A percentile compares a stretch with the other conserved stretches of the same genome.
These are phyloP conservation scores for Amazona finschi DNA, from an alignment of 2,797 vertebrate genomes.

Conservation along the genomic window DNA sequence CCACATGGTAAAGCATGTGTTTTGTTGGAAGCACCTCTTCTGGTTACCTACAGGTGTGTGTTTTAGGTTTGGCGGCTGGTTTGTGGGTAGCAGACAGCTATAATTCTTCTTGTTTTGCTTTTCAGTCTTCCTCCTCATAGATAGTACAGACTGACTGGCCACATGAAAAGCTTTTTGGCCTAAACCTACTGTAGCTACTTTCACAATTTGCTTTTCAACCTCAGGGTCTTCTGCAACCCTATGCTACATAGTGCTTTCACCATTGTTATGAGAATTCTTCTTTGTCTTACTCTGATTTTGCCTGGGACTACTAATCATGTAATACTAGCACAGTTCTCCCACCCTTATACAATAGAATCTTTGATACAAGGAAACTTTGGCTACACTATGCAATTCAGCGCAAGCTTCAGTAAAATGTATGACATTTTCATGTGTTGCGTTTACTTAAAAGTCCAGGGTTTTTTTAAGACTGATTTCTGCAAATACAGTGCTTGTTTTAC, in stretches of 20 bases:
- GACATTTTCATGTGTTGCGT: not conserved
- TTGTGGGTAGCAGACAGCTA: not conserved
- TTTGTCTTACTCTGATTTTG: not conserved
- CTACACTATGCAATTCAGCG: not conserved
- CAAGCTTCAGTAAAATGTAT: not conserved
- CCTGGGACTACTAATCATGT: not conserved
- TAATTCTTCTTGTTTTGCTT: not conserved
- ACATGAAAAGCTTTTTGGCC: not conserved
- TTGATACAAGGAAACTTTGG: not conserved
- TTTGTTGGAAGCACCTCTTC: not conserved
- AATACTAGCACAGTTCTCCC: not conserved
- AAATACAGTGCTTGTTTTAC: not conserved
- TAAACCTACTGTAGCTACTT: not conserved
- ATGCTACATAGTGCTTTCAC: not conserved
- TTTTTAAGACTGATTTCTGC: not conserved
- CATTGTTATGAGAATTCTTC: not conserved
- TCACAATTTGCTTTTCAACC: not conserved
- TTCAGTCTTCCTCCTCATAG: not conserved
- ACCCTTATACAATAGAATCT: not conserved
- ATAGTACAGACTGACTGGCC: not conserved
- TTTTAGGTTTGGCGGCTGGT: not conserved
- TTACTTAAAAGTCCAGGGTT: not conserved
- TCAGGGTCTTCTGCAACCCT: not conserved
- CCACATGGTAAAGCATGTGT: not conserved
- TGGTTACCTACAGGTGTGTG: not conserved